Base-by-base conservation (phyloP, 1,140 invertebrate species). In the Drosophila busckii region DNA sequence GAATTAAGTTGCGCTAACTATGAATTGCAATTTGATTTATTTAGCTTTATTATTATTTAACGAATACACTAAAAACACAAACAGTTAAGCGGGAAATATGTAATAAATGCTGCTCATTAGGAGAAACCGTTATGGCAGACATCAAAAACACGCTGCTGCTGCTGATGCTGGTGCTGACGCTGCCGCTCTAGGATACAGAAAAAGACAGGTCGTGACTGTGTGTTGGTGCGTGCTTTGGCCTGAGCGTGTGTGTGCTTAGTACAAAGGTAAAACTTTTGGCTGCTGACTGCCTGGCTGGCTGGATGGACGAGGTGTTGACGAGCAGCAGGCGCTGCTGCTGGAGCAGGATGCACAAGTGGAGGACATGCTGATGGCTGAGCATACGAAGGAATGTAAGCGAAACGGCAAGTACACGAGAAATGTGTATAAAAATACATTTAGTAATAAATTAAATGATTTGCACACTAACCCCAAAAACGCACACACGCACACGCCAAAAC, bases 131-230 rank as follows among this genome's bases (percentile, higher is more conserved):
- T n/a, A n/a, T n/a, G n/a, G n/a, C n/a, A 8, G 25, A 28, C n/a
- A 9, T 9, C 10, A 28, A 28, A 3, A 28, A 9, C n/a, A 29
- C 50, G 32, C 38, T 44, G 12, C 52, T 46, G 12, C 12, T 58
- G 12, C 37, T 26, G 3, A 45, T 56, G 17, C 54, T 59, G 34
- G 40, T 44, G 25, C 45, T 50, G 63, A 22, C 55, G 71, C 68
- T 73, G 64, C 73, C 75, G 83, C 75, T 80, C 73, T 80, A 82
- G 73, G 73, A 80, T 80, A 80, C 75, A 80, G 76, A 80, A 80
- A 80, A 80, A 75, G 70, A 75, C 75, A 66, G 54, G 50, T 59
- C 67, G 73, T 64, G 69, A 59, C 68, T 34, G 13, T 42, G 4
- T 16, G 13, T 32, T 25, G 44, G 12, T 26, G 28, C 31, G 29